Base-by-base conservation (phyloP, 2,113 vertebrate genomes). In the Brachyistius frenatus region DNA sequence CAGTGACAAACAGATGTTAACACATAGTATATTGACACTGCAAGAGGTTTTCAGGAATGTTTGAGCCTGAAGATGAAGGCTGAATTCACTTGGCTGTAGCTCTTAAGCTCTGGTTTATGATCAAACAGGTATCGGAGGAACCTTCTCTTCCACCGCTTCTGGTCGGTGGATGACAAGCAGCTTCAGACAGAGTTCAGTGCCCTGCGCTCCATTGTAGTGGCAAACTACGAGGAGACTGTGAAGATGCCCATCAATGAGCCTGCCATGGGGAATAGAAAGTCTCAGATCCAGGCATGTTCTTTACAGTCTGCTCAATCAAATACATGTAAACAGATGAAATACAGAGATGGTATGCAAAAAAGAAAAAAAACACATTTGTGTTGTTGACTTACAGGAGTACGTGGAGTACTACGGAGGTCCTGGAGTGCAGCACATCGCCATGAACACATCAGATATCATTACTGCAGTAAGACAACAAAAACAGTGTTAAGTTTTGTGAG, bases 161-260 rank as follows among this genome's bases (percentile, higher is more conserved):
- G 98, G 98, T 99, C 97, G 0, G 97, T 99, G 91, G 98, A 99
- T 0, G 98, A 99, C 90, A 97, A 97, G 30, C 97, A 98, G 93
- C 88, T 99, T 32, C 96, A 98, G 94, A 99, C 98, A 0, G 95
- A 97, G 8, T 99, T 96, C 88, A 99, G 97, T 0, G 95, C 98
- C 7, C 95, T 99, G 80, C 95, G 97, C 56, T 99, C 98, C 86
- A 96, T 98, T 0, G 98, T 99, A 7, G 96, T 99, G 77, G 94
- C 97, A 85, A 99, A 99, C 91, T 95, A 97, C 0, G 98, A 99
- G 81, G 98, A 99, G 83, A 96, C 96, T 4, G 98, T 99, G 52
- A 99, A 97, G 90, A 99, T 99, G 97, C 97, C 98, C 65, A 99
- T 99, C 76, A 99, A 99, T 0, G 98, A 99, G 85, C 98, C 98